Evolutionary conservation across 2,888 invertebrate species (phyloP), one percentile per base, ranked within the genome.

Genomic region (Tenthredo amoena): DNA sequence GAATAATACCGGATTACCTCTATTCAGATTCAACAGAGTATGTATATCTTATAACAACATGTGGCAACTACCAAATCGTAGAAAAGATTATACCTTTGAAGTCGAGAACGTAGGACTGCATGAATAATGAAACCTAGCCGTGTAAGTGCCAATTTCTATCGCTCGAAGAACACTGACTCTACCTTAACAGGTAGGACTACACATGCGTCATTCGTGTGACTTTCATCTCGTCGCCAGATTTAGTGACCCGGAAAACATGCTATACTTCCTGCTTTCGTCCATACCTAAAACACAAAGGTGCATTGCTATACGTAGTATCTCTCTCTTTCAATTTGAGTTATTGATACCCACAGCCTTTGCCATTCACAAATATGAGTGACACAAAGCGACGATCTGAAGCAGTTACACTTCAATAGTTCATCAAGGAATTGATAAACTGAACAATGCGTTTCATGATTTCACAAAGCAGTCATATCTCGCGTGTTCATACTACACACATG

Each of bases 21-120:
- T 43, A 47, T 74, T 74, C 21, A 26, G 15, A 40, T 43, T 47
- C 21, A 40, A 47, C 68, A 34, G 34, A 6, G 58, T 21, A 40
- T 40, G 37, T 81, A 40, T 34, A 62, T 37, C 40, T 40, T 62
- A 0, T 37, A 21, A 62, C 21, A 81, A 37, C 37, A 40, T 62
- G 37, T 10, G 26, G 40, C 40, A 15, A 62, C 62, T 40, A 37
- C 4, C 37, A 40, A 40, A 21, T 81, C 81, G 62, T 31, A 15
- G 77, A 77, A n/a, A 77, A 55, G 77, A 77, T 77, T 77, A 4
- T 40, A 40, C 37, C 58, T 62, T 81, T 81, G 81, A 81, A 62
- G 62, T 62, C 26, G 81, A 40, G 40, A 21, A 62, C 58, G 40
- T 37, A 37, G 40, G 5, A 81, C 81, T 26, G 37, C 62, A 26